Base-by-base conservation (phyloP, 37 sponge, comb jelly and placozoan genomes). In the Geodia barretti region DNA sequence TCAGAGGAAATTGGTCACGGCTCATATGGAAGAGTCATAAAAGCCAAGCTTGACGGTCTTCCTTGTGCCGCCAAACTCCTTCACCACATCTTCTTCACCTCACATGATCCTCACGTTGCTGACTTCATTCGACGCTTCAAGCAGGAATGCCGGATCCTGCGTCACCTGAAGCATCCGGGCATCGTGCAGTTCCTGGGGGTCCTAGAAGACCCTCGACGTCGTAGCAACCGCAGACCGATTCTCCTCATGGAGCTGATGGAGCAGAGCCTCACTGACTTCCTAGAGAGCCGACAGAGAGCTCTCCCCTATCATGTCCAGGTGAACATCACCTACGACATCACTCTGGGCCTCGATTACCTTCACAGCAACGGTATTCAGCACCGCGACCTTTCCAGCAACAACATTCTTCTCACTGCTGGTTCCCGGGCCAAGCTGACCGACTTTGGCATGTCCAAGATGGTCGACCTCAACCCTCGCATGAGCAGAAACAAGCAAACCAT, bases 381-480 rank as follows among this genome's bases (percentile, higher is more conserved):
- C 32, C 74, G 87, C 60, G 87, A 86, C 67, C 74, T 86, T 47
- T 80, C 80, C 60, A 77, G 79, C 62, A 80, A 79, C 60, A 86
- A 86, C 68, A 80, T 86, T 30, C 80, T 86, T 2, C 62, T 86
- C 5, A 73, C 35, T 41, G 47, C 62, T 17, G 80, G 73, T 34
- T 43, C 30, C 40, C 64, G 68, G 7, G 80, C 80, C 62, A 86
- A 86, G 37, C 35, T 86, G 64, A 84, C 85, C 32, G 85, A 84
- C 29, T 38, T 84, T 5, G 85, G 85, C 20, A 78, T 84, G 1
- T 72, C 85, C 17, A 84, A 84, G 36, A 61, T 84, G 21, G 85
- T 69, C 37, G 62, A 77, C 34, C n/a, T n/a, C n/a, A 58, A 71
- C 1, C 77, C 85, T 7, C 77, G 70, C 41, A 26, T 84, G 25